Evolutionary conservation across 2,113 vertebrate species (phyloP).

Genomic region (Rhegmatorhina hoffmannsi): DNA sequence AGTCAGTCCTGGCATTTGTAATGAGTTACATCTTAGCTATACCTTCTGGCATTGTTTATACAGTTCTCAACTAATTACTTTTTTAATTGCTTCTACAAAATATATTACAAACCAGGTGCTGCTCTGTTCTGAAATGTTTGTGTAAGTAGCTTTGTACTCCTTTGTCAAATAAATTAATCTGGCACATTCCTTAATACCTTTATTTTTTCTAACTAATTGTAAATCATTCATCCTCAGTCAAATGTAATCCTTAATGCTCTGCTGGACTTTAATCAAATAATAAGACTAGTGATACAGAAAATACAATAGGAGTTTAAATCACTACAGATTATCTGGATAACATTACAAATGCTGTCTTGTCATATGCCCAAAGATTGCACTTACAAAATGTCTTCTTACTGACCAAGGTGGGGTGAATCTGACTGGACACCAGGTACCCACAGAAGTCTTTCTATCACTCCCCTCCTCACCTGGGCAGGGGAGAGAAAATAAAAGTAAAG

Average conservation of each 20-base stretch:
- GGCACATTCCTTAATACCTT: conserved; percentile 37
- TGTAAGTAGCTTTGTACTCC: not conserved
- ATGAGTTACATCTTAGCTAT: not conserved
- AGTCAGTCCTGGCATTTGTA: not conserved
- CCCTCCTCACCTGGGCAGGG: not conserved
- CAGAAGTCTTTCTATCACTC: not conserved
- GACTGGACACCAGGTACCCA: not conserved
- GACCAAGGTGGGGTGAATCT: not conserved
- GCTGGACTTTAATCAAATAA: conserved; percentile 41
- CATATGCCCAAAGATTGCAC: not conserved
- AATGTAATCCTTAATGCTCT: conserved; percentile 51
- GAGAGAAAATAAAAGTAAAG: not conserved
- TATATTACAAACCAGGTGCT: not conserved
- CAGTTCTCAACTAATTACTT: not conserved
- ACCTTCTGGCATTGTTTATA: not conserved
- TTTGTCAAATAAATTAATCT: conserved; percentile 47
- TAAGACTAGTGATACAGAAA: conserved; percentile 43
- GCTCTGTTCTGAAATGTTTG: not conserved
- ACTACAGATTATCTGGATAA: conserved; percentile 33
- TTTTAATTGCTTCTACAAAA: not conserved
- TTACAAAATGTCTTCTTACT: not conserved
- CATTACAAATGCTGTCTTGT: not conserved
- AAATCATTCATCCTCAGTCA: conserved; percentile 38
- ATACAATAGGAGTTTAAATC: conserved; percentile 37
- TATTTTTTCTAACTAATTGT: conserved; percentile 33